Evolutionary conservation across 2,797 vertebrate species (phyloP).

Genomic region (Cetoscarus ocellatus): DNA sequence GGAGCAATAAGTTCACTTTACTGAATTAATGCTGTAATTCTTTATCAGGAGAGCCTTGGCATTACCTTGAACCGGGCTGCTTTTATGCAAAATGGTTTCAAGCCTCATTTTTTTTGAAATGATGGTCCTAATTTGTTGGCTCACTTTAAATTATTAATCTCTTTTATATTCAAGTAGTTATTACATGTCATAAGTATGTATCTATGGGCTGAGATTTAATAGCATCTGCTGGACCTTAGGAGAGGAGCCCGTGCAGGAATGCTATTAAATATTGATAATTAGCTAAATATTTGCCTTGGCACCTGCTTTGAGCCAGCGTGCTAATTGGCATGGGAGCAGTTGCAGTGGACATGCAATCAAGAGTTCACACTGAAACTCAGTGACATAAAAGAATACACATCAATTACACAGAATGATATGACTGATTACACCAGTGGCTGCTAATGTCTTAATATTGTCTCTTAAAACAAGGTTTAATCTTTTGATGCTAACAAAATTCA

Average conservation of each 20-base stretch:
- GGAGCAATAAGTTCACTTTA: constrained; percentile 99
- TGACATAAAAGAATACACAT: constrained; percentile 50
- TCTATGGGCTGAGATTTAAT: constrained; percentile 99
- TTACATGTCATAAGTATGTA: constrained; percentile 99
- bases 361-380: constrained; percentile 40
- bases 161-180: constrained; percentile 99
- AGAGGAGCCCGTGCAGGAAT: constrained; percentile 90
- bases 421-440: constrained; percentile 5
- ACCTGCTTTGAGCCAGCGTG: constrained; percentile 90
- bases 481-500: too few species aligned
- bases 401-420: constrained; percentile 53
- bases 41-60: constrained; percentile 91
- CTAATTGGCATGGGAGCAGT: constrained; percentile 87
- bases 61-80: constrained; percentile 96
- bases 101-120: constrained; percentile 94
- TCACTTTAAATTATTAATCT: constrained; percentile 99
- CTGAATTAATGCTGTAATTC: constrained; percentile 99
- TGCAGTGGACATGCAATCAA: constrained; percentile 64
- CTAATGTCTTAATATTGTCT: constrained; percentile 9
- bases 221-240: constrained; percentile 98
- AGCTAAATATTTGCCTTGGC: constrained; percentile 99
- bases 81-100: constrained; percentile 99
- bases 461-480: too few species aligned
- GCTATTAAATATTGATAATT: constrained; percentile 99
- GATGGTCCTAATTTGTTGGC: constrained; percentile 99